These are phyloP conservation scores for Mythimna albipuncta DNA, from an alignment of 2,888 invertebrate genomes.

Conservation along the genomic window DNA sequence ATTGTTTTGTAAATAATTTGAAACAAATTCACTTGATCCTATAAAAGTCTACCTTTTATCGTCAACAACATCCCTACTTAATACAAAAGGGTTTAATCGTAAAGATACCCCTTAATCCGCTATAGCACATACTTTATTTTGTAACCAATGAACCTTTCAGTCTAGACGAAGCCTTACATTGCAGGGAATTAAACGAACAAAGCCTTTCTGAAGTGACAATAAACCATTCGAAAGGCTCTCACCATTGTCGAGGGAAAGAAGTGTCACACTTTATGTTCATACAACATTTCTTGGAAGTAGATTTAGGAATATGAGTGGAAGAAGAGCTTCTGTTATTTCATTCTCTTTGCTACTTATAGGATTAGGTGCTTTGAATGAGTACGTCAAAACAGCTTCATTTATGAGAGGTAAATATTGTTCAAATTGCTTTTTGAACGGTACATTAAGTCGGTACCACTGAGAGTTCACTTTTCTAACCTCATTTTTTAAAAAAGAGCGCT, in stretches of 20 bases:
- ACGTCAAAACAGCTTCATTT: conserved; percentile 14
- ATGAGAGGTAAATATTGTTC: conserved; percentile 2
- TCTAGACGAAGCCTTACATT: conserved; percentile 85
- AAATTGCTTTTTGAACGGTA: conserved; percentile 4
- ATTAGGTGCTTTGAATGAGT: conserved; percentile 26
- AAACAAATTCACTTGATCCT: conserved; percentile 22
- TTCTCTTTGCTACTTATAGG: conserved; percentile 15
- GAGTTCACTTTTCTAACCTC: background rate
- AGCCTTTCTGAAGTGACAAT: conserved; percentile 70
- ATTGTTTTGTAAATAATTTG: background rate
- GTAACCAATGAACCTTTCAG: conserved; percentile 67
- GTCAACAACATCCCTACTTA: conserved; percentile 32
- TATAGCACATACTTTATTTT: conserved; percentile 59
- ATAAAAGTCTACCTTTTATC: conserved; percentile 12
- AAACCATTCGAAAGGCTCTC: conserved; percentile 61
- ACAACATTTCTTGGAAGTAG: conserved; percentile 14
- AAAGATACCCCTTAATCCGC: conserved; percentile 58
- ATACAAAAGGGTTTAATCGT: conserved; percentile 42
- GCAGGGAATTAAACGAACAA: conserved; percentile 73
- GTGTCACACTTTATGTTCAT: conserved; percentile 47
- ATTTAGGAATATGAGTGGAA: background rate
- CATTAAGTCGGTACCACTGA: background rate
- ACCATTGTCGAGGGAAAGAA: conserved; percentile 32
- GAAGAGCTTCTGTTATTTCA: conserved; percentile 17
- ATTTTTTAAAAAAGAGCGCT: too few species aligned